phyloP scores from a whole-genome alignment of 1,140 invertebrate species.

The Mya arenaria region DNA sequence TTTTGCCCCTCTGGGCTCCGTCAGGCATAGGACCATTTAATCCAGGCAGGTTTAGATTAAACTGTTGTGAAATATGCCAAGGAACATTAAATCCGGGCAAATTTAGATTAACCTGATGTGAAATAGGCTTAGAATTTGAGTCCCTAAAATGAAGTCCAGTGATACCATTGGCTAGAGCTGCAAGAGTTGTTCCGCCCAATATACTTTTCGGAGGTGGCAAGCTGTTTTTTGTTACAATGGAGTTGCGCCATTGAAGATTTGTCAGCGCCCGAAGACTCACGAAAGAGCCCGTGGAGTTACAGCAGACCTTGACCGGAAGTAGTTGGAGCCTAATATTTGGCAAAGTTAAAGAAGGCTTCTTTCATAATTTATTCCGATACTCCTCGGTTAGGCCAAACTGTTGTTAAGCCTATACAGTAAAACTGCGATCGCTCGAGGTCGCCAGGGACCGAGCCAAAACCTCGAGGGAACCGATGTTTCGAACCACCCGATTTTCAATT shows the following conservation, averaged over 20 bases:
- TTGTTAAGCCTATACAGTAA: conserved; percentile 45
- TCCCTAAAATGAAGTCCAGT: conserved; percentile 18
- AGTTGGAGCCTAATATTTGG: conserved; percentile 39
- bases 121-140: background rate
- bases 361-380: conserved; percentile 49
- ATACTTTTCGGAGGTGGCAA: background rate
- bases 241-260: conserved; percentile 43
- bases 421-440: no score
- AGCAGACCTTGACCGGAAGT: conserved; percentile 44
- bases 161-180: conserved; percentile 28
- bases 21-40: conserved; percentile 23
- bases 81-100: no score
- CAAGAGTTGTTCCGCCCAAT: conserved; percentile 24
- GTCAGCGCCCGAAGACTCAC: conserved; percentile 36
- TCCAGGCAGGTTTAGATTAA: conserved; percentile 29
- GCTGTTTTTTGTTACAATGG: conserved; percentile 3
- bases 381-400: conserved; percentile 41
- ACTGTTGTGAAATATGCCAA: no score
- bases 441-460: no score
- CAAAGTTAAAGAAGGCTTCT: conserved; percentile 43
- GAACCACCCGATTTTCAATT: no score
- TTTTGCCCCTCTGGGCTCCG: conserved; percentile 18
- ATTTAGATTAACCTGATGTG: no score
- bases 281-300: conserved; percentile 53
- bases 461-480: no score